Evolutionary conservation across 2,888 invertebrate genomes (phyloP), one percentile per base, ranked within the genome.

Genomic region (Zygogramma bicolorata): DNA sequence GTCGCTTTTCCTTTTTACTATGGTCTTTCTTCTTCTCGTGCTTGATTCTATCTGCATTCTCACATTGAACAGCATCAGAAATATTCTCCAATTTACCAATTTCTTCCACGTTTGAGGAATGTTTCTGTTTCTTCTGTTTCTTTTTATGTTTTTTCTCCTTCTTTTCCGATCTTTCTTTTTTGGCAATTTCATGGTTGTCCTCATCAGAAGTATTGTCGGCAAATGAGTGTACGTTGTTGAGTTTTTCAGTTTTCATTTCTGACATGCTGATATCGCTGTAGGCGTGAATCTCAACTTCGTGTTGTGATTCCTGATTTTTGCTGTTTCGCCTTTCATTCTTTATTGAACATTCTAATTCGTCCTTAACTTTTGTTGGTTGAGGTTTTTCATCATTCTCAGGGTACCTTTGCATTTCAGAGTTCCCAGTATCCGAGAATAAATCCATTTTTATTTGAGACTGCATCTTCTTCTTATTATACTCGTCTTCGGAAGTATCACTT

Each of bases 71-170:
- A 20, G 80, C 68, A 70, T 86, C 84, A 53, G 83, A 40, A 58
- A 60, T 49, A 15, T 58, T 70, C 74, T 86, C 87, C 4, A 84
- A 70, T 85, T 90, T 90, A 49, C 81, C 85, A 70, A 89, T 88
- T 53, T 91, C 91, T 77, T 91, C 92, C 57, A 84, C 84, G 29
- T 91, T 90, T 70, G 90, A 88, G 7, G 91, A 89, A 77, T 89
- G 90, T 84, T 94, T 95, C 77, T 93, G 92, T 29, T 93, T 92
- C 85, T 93, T 95, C 84, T 94, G 94, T 82, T 94, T 95, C 89
- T 95, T 95, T 86, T 94, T 95, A 83, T 95, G 95, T 83, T 94
- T 95, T 84, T 93, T 94, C 65, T 81, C 80, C 8, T 94, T 89
- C 59, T 89, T 84, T 82, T 92, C 92, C 20, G 82, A 78, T 76